phyloP scores from a whole-genome alignment of 2,888 invertebrate species.

The Euzetes globulus region DNA sequence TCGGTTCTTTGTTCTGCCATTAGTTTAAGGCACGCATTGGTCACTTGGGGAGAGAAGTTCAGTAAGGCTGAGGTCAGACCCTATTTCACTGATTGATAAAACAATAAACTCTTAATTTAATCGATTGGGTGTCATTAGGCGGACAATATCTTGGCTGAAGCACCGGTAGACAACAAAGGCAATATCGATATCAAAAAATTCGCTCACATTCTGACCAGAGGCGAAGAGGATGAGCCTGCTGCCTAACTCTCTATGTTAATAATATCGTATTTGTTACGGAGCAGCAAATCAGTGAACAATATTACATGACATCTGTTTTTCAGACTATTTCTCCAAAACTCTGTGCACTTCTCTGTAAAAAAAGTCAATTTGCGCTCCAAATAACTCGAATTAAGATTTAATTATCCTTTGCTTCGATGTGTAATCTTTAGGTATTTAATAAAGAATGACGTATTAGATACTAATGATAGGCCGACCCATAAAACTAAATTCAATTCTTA shows the following conservation, averaged over 20 bases:
- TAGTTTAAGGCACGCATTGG: constrained; percentile 76
- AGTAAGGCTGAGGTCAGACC: constrained; percentile 43
- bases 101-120: not conserved
- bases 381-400: not conserved
- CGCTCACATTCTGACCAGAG: constrained; percentile 77
- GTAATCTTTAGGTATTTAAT: not conserved
- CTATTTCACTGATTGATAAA: not conserved
- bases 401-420: not conserved
- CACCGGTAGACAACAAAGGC: constrained; percentile 78
- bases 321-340: not conserved
- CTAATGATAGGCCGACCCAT: too few species aligned
- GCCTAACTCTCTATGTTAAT: constrained; percentile 8
- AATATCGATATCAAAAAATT: constrained; percentile 79
- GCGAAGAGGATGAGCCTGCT: constrained; percentile 59
- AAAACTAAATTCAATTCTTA: too few species aligned
- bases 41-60: constrained; percentile 92
- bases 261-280: not conserved
- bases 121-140: constrained; percentile 27
- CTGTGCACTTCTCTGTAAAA: not conserved
- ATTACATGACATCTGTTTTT: not conserved
- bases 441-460: too few species aligned
- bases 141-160: constrained; percentile 85
- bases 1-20: not conserved
- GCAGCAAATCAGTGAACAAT: not conserved
- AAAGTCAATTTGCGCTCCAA: not conserved